Evolutionary conservation across 2,797 vertebrate genomes (phyloP).

Genomic region (Karalla daura): DNA sequence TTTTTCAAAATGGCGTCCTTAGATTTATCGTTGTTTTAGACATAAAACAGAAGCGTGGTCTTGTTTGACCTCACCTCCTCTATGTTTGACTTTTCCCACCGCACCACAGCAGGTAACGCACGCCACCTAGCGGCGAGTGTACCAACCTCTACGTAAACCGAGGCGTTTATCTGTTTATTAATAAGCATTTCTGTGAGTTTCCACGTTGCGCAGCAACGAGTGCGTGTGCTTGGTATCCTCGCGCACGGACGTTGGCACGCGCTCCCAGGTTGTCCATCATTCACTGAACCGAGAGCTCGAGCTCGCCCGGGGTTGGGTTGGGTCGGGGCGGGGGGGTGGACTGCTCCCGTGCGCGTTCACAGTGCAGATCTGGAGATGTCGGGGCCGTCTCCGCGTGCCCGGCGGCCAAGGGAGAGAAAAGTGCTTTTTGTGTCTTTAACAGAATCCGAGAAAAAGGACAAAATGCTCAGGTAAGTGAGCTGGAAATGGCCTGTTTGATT

Average conservation of each 20-base stretch:
- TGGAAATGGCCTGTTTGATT: not conserved
- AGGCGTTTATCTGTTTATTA: too few relatives aligned
- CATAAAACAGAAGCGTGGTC: too few relatives aligned
- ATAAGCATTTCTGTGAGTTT: too few relatives aligned
- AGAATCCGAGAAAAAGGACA: constrained; percentile 44
- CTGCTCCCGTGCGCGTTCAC: constrained; percentile 68
- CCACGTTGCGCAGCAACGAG: too few relatives aligned
- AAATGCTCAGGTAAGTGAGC: constrained; percentile 74
- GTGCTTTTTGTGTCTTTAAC: constrained; percentile 38
- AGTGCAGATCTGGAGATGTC: constrained; percentile 71
- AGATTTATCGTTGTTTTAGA: too few relatives aligned
- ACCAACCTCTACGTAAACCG: too few relatives aligned
- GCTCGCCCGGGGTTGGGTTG: not conserved
- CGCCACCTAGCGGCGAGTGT: constrained; percentile 51
- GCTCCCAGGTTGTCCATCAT: too few relatives aligned
- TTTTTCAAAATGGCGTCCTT: too few relatives aligned
- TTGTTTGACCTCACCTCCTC: not conserved
- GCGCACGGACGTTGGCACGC: too few relatives aligned
- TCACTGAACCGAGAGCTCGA: constrained; percentile 8
- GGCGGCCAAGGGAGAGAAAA: constrained; percentile 30
- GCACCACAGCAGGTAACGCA: not conserved
- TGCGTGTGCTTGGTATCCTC: too few relatives aligned
- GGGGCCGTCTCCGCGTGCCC: constrained; percentile 78
- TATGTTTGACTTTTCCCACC: not conserved
- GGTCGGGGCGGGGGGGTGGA: not conserved